Conservation (phyloP, 2,888 invertebrate genomes). For the Arctia plantaginis region DNA sequence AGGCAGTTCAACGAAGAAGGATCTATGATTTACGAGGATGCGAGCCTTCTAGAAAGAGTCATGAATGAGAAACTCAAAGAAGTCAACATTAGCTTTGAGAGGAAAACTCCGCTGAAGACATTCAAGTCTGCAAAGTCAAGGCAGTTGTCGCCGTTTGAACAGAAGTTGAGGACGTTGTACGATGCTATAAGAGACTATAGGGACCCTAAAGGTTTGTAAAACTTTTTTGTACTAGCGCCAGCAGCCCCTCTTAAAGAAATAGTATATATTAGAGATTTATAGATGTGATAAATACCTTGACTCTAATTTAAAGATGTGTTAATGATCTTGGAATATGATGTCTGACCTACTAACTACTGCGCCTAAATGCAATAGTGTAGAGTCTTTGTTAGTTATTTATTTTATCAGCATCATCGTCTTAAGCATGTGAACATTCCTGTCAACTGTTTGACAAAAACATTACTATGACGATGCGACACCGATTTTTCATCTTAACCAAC, state of each 20-base stretch:
- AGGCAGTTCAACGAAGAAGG: conserved; percentile 98
- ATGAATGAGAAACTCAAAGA: conserved; percentile 94
- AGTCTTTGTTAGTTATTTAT: too few species aligned
- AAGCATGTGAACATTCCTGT: too few species aligned
- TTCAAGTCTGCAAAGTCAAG: conserved; percentile 77
- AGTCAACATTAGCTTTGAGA: conserved; percentile 86
- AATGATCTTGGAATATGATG: too few species aligned
- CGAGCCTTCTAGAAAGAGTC: conserved; percentile 94
- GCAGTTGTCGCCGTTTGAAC: conserved; percentile 87
- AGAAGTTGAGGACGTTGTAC: conserved; percentile 94
- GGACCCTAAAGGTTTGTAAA: conserved; percentile 76
- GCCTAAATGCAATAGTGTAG: too few species aligned
- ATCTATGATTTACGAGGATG: conserved; percentile 98
- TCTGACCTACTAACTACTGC: too few species aligned
- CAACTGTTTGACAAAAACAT: too few species aligned
- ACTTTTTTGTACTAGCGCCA: not conserved
- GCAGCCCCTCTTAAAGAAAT: not conserved
- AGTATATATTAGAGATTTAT: too few species aligned
- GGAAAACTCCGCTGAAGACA: conserved; percentile 85
- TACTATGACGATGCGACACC: not conserved
- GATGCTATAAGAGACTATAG: conserved; percentile 96
- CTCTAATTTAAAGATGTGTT: too few species aligned
- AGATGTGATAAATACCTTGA: too few species aligned
- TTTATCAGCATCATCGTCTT: too few species aligned
- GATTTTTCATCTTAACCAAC: not conserved